phyloP scores from a whole-genome alignment of 2,888 invertebrate genomes.

The Zaprionus lineosus region DNA sequence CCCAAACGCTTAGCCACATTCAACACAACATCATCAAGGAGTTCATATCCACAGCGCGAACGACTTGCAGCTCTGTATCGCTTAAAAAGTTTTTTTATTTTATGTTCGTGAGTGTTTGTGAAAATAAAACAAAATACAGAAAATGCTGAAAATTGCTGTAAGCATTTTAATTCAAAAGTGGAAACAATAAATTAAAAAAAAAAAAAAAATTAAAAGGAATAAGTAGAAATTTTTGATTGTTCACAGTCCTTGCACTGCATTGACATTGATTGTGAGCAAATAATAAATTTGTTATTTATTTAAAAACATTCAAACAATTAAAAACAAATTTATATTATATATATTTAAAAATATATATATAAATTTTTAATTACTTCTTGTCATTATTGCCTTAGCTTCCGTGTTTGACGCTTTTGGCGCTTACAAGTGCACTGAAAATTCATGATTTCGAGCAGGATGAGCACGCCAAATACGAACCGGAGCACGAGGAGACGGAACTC shows the following conservation, averaged over 20 bases:
- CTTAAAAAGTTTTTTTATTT: conserved; percentile 9
- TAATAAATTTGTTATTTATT: background rate
- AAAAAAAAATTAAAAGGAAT: conserved; percentile 3
- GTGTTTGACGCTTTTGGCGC: conserved; percentile 56
- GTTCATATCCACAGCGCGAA: conserved; percentile 62
- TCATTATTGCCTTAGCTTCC: conserved; percentile 64
- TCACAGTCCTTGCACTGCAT: too few relatives aligned
- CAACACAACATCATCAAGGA: conserved; percentile 76
- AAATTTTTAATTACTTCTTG: conserved; percentile 8
- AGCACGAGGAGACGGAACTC: conserved; percentile 83
- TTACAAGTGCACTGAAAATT: conserved; percentile 69
- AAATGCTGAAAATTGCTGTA: conserved; percentile 81
- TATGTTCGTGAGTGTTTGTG: conserved; percentile 27
- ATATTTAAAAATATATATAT: too few relatives aligned
- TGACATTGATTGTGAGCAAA: too few relatives aligned
- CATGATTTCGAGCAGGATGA: conserved; percentile 76
- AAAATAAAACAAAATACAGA: conserved; percentile 17
- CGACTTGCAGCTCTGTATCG: too few relatives aligned
- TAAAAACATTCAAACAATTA: background rate
- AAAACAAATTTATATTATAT: conserved; percentile 5
- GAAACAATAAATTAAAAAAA: background rate
- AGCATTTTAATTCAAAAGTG: conserved; percentile 59
- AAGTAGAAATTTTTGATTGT: conserved; percentile 1
- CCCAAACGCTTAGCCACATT: conserved; percentile 78
- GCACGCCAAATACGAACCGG: conserved; percentile 66